Conservation (phyloP, 2,797 vertebrate species). For the Vespertilio murinus region DNA sequence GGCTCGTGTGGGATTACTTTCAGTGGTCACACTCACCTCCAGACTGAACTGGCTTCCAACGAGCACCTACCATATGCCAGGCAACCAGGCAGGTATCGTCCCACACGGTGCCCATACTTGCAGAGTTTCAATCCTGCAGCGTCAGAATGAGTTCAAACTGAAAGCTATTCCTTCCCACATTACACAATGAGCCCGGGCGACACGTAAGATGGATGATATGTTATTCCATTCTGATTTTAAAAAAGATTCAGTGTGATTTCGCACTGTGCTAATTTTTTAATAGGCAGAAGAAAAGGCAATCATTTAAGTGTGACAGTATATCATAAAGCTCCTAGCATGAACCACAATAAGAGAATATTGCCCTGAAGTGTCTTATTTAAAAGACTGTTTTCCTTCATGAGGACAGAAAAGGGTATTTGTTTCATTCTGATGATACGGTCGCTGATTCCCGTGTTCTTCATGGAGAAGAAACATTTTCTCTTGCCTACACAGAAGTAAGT, state of each 20-base stretch:
- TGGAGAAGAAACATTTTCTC: slow-evolving; percentile 7
- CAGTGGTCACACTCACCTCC: background rate
- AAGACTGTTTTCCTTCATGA: slow-evolving; percentile 20
- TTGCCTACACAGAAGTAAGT: background rate
- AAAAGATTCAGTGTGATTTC: slow-evolving; percentile 56
- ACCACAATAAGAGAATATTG: slow-evolving; percentile 42
- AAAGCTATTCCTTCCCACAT: slow-evolving; percentile 44
- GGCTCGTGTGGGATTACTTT: background rate
- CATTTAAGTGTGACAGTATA: slow-evolving; percentile 64
- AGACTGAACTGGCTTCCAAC: background rate
- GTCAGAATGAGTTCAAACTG: slow-evolving; percentile 19
- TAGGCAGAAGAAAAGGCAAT: slow-evolving; percentile 58
- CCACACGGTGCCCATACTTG: background rate
- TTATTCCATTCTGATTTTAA: slow-evolving; percentile 64
- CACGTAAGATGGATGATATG: slow-evolving; percentile 60
- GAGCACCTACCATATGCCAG: background rate
- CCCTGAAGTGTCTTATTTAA: slow-evolving; percentile 28
- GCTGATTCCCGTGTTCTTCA: background rate
- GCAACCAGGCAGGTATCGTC: background rate
- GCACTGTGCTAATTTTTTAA: slow-evolving; percentile 63
- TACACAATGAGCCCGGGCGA: slow-evolving; percentile 54
- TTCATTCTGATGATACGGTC: background rate
- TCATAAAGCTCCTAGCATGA: slow-evolving; percentile 33
- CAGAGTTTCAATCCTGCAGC: background rate
- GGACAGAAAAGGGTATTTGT: background rate